These are phyloP conservation scores for Diabrotica undecimpunctata DNA, from an alignment of 1,140 invertebrate species.

Conservation along the genomic window DNA sequence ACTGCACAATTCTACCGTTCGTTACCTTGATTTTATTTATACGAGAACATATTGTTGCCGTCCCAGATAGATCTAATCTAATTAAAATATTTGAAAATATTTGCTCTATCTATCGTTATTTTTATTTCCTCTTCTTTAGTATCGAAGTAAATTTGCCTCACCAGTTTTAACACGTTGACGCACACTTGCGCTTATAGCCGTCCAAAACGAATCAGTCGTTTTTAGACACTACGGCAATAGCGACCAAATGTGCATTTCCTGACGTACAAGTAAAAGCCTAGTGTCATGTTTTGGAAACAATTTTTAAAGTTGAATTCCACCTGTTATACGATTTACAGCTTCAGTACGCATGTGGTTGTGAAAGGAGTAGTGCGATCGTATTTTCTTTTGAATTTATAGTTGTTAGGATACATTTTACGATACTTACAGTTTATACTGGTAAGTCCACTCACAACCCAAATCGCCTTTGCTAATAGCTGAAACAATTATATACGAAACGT, in stretches of 20 bases:
- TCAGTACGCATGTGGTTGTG: conserved; percentile 20
- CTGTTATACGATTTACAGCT: conserved; percentile 19
- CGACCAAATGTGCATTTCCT: conserved; percentile 17
- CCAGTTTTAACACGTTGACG: conserved; percentile 21
- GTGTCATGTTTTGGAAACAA: background rate
- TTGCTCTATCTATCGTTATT: too few relatives aligned
- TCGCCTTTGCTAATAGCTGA: too few relatives aligned
- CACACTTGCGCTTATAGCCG: conserved; percentile 14
- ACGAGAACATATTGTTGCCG: too few relatives aligned
- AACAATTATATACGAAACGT: too few relatives aligned
- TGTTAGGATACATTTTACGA: conserved; percentile 1
- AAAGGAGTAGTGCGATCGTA: conserved; percentile 16
- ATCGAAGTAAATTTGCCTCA: too few relatives aligned
- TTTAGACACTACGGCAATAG: conserved; percentile 23
- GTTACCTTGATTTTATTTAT: too few relatives aligned
- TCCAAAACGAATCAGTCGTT: conserved; percentile 22
- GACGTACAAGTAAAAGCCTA: conserved; percentile 25
- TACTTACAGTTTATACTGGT: too few relatives aligned
- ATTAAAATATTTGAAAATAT: too few relatives aligned
- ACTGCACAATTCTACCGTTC: too few relatives aligned
- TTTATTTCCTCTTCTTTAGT: too few relatives aligned
- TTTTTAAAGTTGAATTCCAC: conserved; percentile 21
- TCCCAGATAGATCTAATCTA: too few relatives aligned
- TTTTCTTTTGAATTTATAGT: conserved; percentile 24
- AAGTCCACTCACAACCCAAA: too few relatives aligned